Evolutionary conservation across 2,888 invertebrate genomes (phyloP).

Genomic region (Habroteleia sp.): DNA sequence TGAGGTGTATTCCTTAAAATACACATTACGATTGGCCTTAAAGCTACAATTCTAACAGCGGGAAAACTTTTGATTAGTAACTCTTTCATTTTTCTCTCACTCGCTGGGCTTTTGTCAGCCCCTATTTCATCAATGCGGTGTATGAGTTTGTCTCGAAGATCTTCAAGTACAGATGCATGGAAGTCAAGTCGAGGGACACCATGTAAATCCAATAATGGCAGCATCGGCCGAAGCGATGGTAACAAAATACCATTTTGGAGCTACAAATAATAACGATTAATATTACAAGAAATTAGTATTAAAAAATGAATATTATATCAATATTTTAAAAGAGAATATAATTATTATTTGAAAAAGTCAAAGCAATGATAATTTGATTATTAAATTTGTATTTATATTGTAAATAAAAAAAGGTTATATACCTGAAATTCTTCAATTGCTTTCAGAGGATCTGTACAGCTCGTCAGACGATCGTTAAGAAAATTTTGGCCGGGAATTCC

Average conservation of each 20-base stretch:
- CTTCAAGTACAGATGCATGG: conserved; percentile 95
- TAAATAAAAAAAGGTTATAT: too few relatives aligned
- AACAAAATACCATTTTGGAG: conserved; percentile 94
- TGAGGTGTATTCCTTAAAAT: conserved; percentile 95
- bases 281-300: too few relatives aligned
- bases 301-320: too few relatives aligned
- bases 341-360: too few relatives aligned
- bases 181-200: conserved; percentile 96
- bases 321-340: too few relatives aligned
- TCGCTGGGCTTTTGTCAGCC: conserved; percentile 84
- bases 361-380: too few relatives aligned
- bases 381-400: too few relatives aligned
- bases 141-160: conserved; percentile 83
- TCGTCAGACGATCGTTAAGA: conserved; percentile 94
- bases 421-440: conserved; percentile 99
- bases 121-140: conserved; percentile 92
- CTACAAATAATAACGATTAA: conserved; percentile 54
- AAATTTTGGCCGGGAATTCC: conserved; percentile 93
- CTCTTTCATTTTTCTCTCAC: conserved; percentile 93
- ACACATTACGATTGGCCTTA: conserved; percentile 97
- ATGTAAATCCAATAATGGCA: conserved; percentile 96
- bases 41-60: conserved; percentile 93
- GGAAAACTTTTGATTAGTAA: conserved; percentile 95
- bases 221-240: conserved; percentile 95
- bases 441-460: conserved; percentile 97